Conservation (phyloP, 2,888 invertebrate species). For the Bembecia ichneumoniformis region DNA sequence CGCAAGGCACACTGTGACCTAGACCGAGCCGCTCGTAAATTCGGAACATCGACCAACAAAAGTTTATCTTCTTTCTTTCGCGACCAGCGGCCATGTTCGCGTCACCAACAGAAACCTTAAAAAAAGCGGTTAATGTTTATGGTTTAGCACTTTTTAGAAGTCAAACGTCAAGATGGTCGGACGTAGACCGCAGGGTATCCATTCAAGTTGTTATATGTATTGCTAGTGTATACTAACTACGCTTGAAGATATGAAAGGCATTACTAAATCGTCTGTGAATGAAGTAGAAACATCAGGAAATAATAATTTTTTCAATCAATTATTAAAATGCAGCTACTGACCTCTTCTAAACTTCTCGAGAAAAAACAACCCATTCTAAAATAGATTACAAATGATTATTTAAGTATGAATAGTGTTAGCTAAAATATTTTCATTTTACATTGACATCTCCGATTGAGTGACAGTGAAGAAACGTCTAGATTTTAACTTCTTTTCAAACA, state of each 20-base stretch:
- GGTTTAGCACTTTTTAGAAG: too few relatives aligned
- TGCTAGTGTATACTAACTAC: too few relatives aligned
- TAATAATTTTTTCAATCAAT: neutral
- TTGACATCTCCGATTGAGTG: constrained; percentile 57
- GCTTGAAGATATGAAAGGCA: neutral
- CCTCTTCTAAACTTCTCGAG: constrained; percentile 39
- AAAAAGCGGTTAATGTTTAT: too few relatives aligned
- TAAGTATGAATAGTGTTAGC: constrained; percentile 31
- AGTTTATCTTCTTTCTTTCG: too few relatives aligned
- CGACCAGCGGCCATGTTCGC: too few relatives aligned
- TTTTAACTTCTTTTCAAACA: constrained; percentile 22
- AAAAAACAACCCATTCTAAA: constrained; percentile 54
- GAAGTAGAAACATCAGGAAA: neutral
- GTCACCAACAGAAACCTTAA: too few relatives aligned
- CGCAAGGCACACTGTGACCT: too few relatives aligned
- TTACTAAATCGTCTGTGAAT: neutral
- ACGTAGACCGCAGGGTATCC: too few relatives aligned
- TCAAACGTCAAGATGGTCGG: too few relatives aligned
- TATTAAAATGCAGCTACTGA: constrained; percentile 18
- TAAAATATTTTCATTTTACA: constrained; percentile 32
- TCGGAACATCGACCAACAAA: too few relatives aligned
- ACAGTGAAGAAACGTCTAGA: constrained; percentile 46
- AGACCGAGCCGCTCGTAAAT: too few relatives aligned
- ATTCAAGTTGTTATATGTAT: too few relatives aligned
- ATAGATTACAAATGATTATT: constrained; percentile 4